Base-by-base conservation (phyloP, 2,888 invertebrate genomes). In the Trimorus sp. region DNA sequence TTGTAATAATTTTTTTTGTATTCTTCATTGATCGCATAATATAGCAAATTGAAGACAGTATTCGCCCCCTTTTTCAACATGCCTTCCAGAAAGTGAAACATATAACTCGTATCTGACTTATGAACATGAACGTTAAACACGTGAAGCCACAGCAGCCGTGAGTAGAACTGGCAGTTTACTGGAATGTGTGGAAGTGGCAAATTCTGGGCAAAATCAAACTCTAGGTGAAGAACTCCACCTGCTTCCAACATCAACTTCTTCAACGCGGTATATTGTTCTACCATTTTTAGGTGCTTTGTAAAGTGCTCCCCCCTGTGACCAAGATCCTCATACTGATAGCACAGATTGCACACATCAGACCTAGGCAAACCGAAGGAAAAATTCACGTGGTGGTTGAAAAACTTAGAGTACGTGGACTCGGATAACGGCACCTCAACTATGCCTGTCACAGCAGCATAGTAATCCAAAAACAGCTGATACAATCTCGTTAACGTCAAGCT, bases 51-150 rank as follows among this genome's bases (percentile, higher is more conserved):
- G 9, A 36, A 53, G 12, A 83, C 78, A 12, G 73, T 79, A 38
- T 62, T 77, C 1, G 63, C 74, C 15, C 79, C 74, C 66, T 82
- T 79, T 68, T 83, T 82, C 9, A 73, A 45, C 9, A 38, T 53
- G 12, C 79, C 81, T 69, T 81, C 79, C 12, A 73, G 1, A 51
- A 75, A 69, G 15, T 59, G 53, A 62, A 78, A 78, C 73, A 81
- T 81, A 37, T 83, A 75, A 36, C 78, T 83, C 36, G 73, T 5
- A 12, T 51, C 8, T 9, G 45, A 65, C 3, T 71, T 53, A 74
- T 60, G 49, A 3, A 84, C 74, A 40, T 82, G 78, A 9, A 82
- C 48, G 66, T 84, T 84, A 15, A 84, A 79, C 6, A 84, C 48
- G 63, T 40, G 69, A 5, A 76, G 11, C 68, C 68, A 68, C 11